These are phyloP conservation scores for Antitype chi DNA, from an alignment of 2,888 invertebrate species.

Conservation along the genomic window DNA sequence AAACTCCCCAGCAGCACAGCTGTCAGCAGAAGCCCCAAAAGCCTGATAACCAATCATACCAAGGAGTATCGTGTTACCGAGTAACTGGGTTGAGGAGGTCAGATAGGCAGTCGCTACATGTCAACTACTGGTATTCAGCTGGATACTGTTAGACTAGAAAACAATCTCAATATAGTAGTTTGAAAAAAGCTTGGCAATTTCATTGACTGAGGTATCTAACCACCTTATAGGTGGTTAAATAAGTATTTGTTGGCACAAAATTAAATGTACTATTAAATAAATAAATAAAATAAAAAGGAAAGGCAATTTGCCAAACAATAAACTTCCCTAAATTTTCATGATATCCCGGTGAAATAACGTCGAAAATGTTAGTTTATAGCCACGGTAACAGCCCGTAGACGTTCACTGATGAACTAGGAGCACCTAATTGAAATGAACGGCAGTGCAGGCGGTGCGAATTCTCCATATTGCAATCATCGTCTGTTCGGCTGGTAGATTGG, in stretches of 20 bases:
- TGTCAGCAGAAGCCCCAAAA: not conserved
- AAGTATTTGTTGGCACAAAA: no score
- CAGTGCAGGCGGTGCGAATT: conserved; percentile 23
- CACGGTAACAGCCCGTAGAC: conserved; percentile 3
- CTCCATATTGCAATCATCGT: conserved; percentile 45
- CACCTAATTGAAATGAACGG: conserved; percentile 51
- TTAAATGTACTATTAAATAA: no score
- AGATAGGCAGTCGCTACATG: no score
- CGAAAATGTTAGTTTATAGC: conserved; percentile 13
- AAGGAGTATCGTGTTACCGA: no score
- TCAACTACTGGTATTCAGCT: no score
- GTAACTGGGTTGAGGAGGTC: no score
- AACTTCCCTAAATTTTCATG: not conserved
- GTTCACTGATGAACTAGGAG: conserved; percentile 29
- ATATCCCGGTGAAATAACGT: not conserved
- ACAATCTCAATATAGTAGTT: not conserved
- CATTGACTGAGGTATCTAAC: not conserved
- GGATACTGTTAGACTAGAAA: no score
- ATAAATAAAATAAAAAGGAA: no score
- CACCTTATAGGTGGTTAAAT: not conserved
- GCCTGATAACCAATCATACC: not conserved
- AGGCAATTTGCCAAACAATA: not conserved
- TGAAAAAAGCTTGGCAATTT: not conserved
- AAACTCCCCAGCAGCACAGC: no score
- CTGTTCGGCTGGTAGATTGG: conserved; percentile 10